Evolutionary conservation across 2,888 invertebrate species (phyloP).

Genomic region (Nezara viridula): DNA sequence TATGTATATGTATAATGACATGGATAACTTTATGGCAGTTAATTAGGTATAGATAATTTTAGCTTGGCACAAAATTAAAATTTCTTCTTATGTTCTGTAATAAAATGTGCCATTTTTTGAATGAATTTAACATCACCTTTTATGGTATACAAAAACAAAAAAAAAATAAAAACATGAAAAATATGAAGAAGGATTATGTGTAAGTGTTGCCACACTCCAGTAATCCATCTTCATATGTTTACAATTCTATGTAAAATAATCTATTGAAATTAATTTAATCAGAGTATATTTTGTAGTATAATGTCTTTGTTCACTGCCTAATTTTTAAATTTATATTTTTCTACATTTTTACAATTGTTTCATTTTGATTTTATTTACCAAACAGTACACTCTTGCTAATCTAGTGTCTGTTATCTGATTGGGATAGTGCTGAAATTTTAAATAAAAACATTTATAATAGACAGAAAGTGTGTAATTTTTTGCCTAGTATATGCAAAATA

Average conservation of each 20-base stretch:
- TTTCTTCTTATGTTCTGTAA: slow-evolving; percentile 3
- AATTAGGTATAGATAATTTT: slow-evolving; percentile 50
- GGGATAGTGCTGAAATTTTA: neutral
- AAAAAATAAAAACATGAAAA: slow-evolving; percentile 36
- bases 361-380: neutral
- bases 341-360: slow-evolving; percentile 52
- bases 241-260: slow-evolving; percentile 24
- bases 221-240: slow-evolving; percentile 51
- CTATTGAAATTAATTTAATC: slow-evolving; percentile 47
- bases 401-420: neutral
- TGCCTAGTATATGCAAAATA: neutral
- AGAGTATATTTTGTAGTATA: slow-evolving; percentile 58
- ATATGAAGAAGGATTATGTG: slow-evolving; percentile 52
- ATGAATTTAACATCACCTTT: slow-evolving; percentile 58
- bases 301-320: slow-evolving; percentile 59
- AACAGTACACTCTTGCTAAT: slow-evolving; percentile 19
- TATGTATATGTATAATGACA: slow-evolving; percentile 56
- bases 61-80: slow-evolving; percentile 57
- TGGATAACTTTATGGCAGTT: slow-evolving; percentile 58
- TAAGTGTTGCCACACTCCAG: neutral
- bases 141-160: slow-evolving; percentile 50
- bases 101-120: slow-evolving; percentile 54
- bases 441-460: neutral
- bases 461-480: neutral
- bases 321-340: slow-evolving; percentile 59